Evolutionary conservation across 2,113 vertebrate genomes (phyloP).

Genomic region (Paralichthys olivaceus): DNA sequence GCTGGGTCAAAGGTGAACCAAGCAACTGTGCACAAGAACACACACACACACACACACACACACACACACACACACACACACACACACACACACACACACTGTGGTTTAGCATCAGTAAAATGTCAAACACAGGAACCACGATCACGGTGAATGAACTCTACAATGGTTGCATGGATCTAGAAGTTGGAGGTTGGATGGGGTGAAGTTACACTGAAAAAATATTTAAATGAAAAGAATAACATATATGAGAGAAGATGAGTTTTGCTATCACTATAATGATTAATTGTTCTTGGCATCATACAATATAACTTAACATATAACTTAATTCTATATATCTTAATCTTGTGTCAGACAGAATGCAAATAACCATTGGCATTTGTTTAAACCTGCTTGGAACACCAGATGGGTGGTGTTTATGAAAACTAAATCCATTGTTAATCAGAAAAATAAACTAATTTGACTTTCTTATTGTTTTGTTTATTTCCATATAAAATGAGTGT

Average conservation of each 20-base stretch:
- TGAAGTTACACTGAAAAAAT: slow-evolving; percentile 25
- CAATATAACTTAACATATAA: slow-evolving; percentile 10
- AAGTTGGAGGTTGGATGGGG: slow-evolving; percentile 41
- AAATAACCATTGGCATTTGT: slow-evolving; percentile 15
- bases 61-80: neutral
- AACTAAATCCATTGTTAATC: neutral
- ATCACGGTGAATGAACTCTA: neutral
- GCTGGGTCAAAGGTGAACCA: slow-evolving; percentile 96
- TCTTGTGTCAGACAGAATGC: slow-evolving; percentile 41
- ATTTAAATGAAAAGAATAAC: slow-evolving; percentile 2
- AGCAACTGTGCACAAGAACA: slow-evolving; percentile 83
- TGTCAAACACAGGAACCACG: neutral
- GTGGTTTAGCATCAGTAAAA: neutral
- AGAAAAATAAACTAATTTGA: neutral
- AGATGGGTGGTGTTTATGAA: neutral
- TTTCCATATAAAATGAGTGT: too few species aligned
- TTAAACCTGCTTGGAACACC: slow-evolving; percentile 21
- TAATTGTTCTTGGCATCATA: slow-evolving; percentile 12
- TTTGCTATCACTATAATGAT: slow-evolving; percentile 11
- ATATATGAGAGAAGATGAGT: slow-evolving; percentile 13
- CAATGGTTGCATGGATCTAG: slow-evolving; percentile 30
- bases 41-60: neutral
- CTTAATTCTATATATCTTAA: slow-evolving; percentile 9
- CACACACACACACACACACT: neutral
- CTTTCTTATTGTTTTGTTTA: too few species aligned